Base-by-base conservation (phyloP, 2,888 invertebrate species). In the Campoletis raptor region DNA sequence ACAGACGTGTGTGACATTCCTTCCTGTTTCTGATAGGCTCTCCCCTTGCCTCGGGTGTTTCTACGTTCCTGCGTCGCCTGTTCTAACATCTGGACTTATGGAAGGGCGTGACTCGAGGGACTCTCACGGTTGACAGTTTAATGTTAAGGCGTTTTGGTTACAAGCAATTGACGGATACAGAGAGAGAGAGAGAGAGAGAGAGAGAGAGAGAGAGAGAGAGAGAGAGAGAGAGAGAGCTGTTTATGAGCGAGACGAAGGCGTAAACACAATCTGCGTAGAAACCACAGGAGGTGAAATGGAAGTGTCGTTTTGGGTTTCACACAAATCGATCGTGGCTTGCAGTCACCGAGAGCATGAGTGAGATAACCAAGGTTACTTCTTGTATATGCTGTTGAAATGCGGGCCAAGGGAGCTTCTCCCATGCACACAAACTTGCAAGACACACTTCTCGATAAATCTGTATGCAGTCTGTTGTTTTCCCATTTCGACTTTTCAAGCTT, bases 301-400 rank as follows among this genome's bases (percentile, higher is more conserved):
- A 67, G 67, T 72, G 72, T 81, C 72, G 80, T 30, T 72, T 72
- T 64, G 15, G 57, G 42, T 61, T 79, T 45, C 45, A 69, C 57
- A 30, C 30, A 40, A 52, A 73, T 54, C 73, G 79, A 79, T 70
- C 79, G 42, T 18, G 57, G 48, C 36, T 69, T 24, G 30, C 30
- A 48, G 30, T 52, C 24, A 7, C 52, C 67, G 37, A 30, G 30
- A 64, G 45, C 64, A n/a, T 10, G n/a, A 24, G 66, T 21, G 21
- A 30, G 45, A 18, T 21, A 18, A 45, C 24, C 42, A 30, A 45
- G 21, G 67, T 7, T 37, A 40, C 18, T 40, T 37, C 40, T 40
- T 69, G 69, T 24, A n/a, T 48, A 30, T 5, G 73, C 54, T 40
- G 40, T 74, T 40, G 37, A 57, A 74, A 74, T 74, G 73, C 73